Conservation (phyloP, 2,888 invertebrate species). For the Trissoscelio sp. region DNA sequence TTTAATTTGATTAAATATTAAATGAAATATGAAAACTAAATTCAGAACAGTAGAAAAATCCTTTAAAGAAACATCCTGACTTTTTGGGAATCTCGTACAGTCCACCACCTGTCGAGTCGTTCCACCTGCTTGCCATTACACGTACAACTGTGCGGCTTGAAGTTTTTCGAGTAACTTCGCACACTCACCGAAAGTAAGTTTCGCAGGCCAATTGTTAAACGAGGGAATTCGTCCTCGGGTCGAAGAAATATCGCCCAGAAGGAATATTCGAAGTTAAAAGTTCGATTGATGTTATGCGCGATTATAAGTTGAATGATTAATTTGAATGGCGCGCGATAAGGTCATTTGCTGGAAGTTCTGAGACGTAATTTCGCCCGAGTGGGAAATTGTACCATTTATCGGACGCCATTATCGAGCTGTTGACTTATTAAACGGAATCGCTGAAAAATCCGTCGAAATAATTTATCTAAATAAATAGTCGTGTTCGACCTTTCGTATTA, state of each 20-base stretch:
- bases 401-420: conserved; percentile 11
- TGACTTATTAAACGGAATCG: conserved; percentile 6
- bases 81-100: conserved; percentile 45
- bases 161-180: conserved; percentile 56
- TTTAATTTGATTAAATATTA: too few species aligned
- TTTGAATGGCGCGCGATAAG: conserved; percentile 31
- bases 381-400: conserved; percentile 31
- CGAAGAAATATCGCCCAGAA: conserved; percentile 4
- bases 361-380: neutral
- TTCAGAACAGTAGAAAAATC: neutral
- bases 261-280: conserved; percentile 37
- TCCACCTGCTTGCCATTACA: conserved; percentile 59
- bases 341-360: conserved; percentile 16
- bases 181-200: conserved; percentile 46
- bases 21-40: too few species aligned
- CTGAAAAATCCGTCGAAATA: conserved; percentile 30
- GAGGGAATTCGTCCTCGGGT: conserved; percentile 21
- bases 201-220: conserved; percentile 51
- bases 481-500: neutral
- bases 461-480: conserved; percentile 19
- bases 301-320: conserved; percentile 52
- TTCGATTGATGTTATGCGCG: conserved; percentile 39
- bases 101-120: conserved; percentile 67
- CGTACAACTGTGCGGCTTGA: conserved; percentile 27
- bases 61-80: conserved; percentile 10